Evolutionary conservation across 2,797 vertebrate species (phyloP).

Genomic region (Clamator glandarius): DNA sequence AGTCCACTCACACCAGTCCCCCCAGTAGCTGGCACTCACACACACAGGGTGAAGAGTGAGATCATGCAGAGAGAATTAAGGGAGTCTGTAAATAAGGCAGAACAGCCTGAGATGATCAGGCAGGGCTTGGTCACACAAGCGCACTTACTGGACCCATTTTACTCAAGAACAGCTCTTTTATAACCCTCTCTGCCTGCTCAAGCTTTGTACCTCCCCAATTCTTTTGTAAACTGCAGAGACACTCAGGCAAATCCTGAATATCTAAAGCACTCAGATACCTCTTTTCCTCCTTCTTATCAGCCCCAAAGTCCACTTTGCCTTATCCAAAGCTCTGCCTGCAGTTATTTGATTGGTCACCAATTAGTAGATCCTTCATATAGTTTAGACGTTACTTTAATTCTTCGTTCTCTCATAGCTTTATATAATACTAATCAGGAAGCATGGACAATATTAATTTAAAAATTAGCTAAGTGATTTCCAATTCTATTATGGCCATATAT

Average conservation of each 20-base stretch:
- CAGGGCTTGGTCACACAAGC: neutral
- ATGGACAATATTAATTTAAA: neutral
- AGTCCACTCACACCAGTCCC: no score
- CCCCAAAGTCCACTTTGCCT: neutral
- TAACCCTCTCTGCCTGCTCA: neutral
- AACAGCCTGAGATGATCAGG: neutral
- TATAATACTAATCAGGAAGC: neutral
- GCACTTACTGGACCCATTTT: fast-evolving
- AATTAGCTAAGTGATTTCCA: conserved; percentile 1
- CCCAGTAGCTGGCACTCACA: neutral
- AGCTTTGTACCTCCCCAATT: neutral
- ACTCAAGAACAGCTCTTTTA: neutral
- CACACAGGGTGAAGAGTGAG: neutral
- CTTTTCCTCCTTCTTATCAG: neutral
- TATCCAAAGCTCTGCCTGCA: neutral
- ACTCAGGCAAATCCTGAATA: fast-evolving
- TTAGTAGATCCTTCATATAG: neutral
- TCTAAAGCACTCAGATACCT: neutral
- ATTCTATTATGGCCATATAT: neutral
- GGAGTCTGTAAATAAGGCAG: neutral
- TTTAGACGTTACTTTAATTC: neutral
- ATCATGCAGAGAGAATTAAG: neutral
- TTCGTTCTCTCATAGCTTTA: neutral
- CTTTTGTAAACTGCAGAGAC: neutral
- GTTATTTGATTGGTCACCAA: neutral